Percentiles rank a stretch among this genome's conserved stretches.
Conservation (phyloP, 37 sponge, comb jelly and placozoan species). For the Spongilla lacustris region DNA sequence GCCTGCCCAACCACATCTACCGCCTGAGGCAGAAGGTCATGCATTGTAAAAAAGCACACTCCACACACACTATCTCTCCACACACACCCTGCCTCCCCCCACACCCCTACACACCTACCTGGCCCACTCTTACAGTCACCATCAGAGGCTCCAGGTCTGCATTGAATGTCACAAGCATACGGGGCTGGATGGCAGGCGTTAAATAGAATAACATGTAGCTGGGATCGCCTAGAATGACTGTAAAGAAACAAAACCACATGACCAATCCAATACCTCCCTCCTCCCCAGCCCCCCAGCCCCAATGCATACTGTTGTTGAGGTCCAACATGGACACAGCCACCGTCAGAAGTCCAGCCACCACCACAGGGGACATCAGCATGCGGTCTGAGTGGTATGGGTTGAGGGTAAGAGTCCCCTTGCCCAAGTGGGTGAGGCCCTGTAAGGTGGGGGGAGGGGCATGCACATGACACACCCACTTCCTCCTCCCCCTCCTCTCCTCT, state of each 20-base stretch:
- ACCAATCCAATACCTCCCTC: neutral
- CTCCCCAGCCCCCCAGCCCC: too few species aligned
- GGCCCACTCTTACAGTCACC: constrained; percentile 96
- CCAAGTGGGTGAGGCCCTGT: constrained; percentile 93
- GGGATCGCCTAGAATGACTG: constrained; percentile 65
- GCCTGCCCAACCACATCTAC: constrained; percentile 96
- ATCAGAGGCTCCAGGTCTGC: constrained; percentile 80
- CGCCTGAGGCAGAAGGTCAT: constrained; percentile 45
- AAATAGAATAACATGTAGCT: constrained; percentile 94
- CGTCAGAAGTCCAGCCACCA: constrained; percentile 84
- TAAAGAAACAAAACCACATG: neutral
- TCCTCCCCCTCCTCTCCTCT: neutral
- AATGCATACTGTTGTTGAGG: constrained; percentile 81
- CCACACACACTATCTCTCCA: too few species aligned
- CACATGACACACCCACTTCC: neutral
- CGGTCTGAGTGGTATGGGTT: constrained; percentile 95
- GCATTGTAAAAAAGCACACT: neutral
- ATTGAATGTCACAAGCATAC: constrained; percentile 94
- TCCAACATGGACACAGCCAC: constrained; percentile 83
- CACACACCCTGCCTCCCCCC: too few species aligned
- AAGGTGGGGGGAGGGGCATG: neutral
- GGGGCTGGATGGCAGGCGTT: constrained; percentile 96
- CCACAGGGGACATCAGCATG: constrained; percentile 83
- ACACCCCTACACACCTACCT: constrained; percentile 67
- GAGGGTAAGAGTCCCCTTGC: constrained; percentile 97